Evolutionary conservation across 2,797 vertebrate species (phyloP).

Genomic region (Perodicticus potto): DNA sequence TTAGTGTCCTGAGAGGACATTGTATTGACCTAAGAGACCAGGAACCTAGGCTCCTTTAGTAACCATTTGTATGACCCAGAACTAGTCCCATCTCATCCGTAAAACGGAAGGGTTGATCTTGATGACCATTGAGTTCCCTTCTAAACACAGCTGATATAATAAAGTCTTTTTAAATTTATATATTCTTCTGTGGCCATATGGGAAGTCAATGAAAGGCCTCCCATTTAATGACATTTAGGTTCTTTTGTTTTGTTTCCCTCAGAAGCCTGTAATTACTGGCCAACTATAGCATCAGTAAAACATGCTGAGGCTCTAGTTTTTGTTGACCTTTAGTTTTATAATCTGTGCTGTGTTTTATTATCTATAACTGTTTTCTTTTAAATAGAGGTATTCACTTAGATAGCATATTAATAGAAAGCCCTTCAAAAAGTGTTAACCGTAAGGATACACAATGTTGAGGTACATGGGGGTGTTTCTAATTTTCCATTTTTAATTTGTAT

Average conservation of each 20-base stretch:
- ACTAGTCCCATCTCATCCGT: neutral
- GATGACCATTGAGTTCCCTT: neutral
- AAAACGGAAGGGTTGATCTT: neutral
- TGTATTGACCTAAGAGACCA: neutral
- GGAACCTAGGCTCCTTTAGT: neutral
- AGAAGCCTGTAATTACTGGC: neutral
- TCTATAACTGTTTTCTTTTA: constrained; percentile 32
- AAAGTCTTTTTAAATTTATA: neutral
- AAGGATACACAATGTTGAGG: neutral
- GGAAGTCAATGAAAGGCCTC: neutral
- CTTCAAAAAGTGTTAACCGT: neutral
- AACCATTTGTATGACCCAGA: accelerated
- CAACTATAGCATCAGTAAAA: neutral
- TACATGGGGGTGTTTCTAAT: neutral
- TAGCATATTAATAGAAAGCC: neutral
- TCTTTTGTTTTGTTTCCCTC: neutral
- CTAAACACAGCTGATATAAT: neutral
- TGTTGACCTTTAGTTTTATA: constrained; percentile 3
- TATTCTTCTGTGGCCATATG: neutral
- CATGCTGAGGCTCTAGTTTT: neutral
- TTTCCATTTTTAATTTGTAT: neutral
- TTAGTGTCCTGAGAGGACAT: neutral
- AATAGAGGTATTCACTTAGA: neutral
- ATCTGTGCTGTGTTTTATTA: neutral
- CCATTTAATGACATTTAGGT: neutral